phyloP scores from a whole-genome alignment of 2,797 vertebrate genomes.

The Anisognathus igniventris region DNA sequence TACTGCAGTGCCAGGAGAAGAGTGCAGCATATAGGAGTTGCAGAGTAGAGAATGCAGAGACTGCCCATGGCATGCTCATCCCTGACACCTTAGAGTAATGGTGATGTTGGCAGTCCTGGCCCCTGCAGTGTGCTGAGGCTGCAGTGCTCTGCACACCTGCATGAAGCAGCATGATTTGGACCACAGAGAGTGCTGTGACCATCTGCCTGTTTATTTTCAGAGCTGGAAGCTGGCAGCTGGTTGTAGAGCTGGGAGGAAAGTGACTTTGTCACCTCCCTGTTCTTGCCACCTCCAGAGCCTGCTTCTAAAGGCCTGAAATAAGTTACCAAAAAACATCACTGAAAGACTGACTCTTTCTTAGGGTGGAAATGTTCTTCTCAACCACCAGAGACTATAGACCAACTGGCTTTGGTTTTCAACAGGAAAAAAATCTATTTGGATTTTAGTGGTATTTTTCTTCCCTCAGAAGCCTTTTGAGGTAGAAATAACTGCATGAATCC shows the following conservation, averaged over 20 bases:
- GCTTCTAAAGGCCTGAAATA: neutral
- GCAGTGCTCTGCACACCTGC: neutral
- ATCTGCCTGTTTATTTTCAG: neutral
- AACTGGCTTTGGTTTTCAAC: neutral
- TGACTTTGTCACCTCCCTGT: neutral
- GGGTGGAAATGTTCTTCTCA: neutral
- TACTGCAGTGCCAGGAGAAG: neutral
- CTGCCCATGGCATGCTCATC: neutral
- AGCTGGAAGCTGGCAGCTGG: neutral
- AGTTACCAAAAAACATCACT: neutral
- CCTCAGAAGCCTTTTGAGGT: neutral
- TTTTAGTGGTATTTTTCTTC: neutral
- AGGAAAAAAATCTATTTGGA: neutral
- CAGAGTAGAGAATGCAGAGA: neutral
- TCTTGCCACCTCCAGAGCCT: neutral
- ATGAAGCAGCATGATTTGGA: neutral
- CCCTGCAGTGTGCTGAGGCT: fast-evolving
- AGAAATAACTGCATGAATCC: neutral
- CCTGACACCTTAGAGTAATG: neutral
- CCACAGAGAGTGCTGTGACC: neutral
- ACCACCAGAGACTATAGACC: neutral
- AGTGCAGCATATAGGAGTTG: neutral
- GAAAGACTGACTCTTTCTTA: neutral
- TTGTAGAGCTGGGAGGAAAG: neutral
- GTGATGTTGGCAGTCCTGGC: neutral